Evolutionary conservation across 2,888 invertebrate species (phyloP).

Genomic region (Beris morrisii): DNA sequence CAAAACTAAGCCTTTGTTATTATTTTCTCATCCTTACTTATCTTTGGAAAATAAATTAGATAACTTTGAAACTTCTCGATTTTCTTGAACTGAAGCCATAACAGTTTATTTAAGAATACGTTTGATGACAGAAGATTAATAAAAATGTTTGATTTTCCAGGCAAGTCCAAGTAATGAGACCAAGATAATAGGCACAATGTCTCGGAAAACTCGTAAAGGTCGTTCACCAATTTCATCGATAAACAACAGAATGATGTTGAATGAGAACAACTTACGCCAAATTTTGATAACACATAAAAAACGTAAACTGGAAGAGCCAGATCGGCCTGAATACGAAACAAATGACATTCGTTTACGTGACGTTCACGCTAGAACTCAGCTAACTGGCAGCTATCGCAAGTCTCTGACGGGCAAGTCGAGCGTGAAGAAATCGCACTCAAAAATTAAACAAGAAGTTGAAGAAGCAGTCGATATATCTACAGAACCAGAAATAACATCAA

Average conservation of each 20-base stretch:
- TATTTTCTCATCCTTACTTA: no score
- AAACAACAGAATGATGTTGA: conserved; percentile 34
- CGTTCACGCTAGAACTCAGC: conserved; percentile 53
- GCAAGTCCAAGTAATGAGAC: conserved; percentile 51
- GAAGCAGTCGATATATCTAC: neutral
- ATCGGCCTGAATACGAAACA: conserved; percentile 75
- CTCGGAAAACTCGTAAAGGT: conserved; percentile 4
- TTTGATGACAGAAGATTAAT: no score
- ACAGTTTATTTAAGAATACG: no score
- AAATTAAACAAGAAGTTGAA: conserved; percentile 28
- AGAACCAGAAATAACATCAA: conserved; percentile 11
- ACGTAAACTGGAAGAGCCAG: conserved; percentile 69
- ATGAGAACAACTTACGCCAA: conserved; percentile 58
- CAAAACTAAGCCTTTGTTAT: no score
- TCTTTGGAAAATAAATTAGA: no score
- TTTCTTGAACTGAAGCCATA: no score
- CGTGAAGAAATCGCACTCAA: neutral
- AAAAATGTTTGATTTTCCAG: conserved; percentile 7
- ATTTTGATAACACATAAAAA: conserved; percentile 72
- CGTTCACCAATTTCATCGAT: conserved; percentile 1
- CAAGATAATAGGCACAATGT: conserved; percentile 57
- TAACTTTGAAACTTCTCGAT: no score
- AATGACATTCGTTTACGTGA: conserved; percentile 76
- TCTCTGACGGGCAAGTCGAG: conserved; percentile 36
- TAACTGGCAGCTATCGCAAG: conserved; percentile 50